These are phyloP conservation scores for Parnassius glacialis DNA, from an alignment of 2,888 invertebrate species.

Conservation along the genomic window DNA sequence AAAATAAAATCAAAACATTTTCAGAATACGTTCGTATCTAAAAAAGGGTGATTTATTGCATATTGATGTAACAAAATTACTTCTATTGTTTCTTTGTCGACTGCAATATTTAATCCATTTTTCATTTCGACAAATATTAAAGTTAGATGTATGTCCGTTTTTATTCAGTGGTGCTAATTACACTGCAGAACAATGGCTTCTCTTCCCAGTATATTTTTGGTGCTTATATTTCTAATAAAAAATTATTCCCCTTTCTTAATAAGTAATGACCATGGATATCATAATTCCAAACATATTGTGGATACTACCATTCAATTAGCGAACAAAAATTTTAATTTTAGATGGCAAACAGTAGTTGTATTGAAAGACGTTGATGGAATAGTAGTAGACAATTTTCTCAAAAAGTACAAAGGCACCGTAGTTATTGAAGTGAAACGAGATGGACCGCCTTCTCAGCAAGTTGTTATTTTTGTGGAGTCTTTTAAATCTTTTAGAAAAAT, in stretches of 20 bases:
- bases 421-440: constrained; percentile 47
- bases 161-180: background rate
- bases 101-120: constrained; percentile 4
- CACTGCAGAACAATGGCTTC: background rate
- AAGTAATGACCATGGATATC: constrained; percentile 11
- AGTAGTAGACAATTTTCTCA: constrained; percentile 46
- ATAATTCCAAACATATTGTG: constrained; percentile 36
- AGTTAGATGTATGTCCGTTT: constrained; percentile 11
- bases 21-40: no score
- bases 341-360: constrained; percentile 46
- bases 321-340: constrained; percentile 50
- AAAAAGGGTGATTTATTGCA: constrained; percentile 49
- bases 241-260: background rate
- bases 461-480: constrained; percentile 51
- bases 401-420: constrained; percentile 50
- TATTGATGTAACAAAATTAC: constrained; percentile 20
- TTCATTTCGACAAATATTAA: background rate
- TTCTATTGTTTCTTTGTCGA: constrained; percentile 16
- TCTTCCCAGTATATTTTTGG: background rate
- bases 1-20: no score
- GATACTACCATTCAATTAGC: constrained; percentile 48
- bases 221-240: constrained; percentile 5
- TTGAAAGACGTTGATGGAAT: constrained; percentile 48
- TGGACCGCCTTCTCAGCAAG: constrained; percentile 46
- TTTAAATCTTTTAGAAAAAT: constrained; percentile 51